Percentiles rank a stretch among this genome's conserved stretches.
phyloP scores from a whole-genome alignment of 2,113 vertebrate genomes.

The Dolichotis patagonum region DNA sequence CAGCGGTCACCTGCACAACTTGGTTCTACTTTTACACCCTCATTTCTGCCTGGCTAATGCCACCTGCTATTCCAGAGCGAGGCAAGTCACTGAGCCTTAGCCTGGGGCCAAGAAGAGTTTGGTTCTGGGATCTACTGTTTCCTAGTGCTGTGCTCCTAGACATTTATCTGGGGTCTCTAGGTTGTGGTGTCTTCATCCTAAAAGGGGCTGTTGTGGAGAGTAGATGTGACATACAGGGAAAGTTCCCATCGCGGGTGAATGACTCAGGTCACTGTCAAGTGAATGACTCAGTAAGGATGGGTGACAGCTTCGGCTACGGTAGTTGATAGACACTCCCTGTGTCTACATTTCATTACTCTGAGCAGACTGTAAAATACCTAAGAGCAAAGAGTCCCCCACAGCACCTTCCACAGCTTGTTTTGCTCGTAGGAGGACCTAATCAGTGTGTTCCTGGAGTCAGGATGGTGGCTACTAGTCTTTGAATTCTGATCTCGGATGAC shows the following conservation, averaged over 20 bases:
- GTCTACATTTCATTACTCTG: background rate
- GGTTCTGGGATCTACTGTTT: background rate
- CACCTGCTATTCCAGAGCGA: background rate
- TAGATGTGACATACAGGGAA: fast-evolving
- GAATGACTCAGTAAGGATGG: background rate
- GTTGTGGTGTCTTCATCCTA: background rate
- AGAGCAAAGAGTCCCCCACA: background rate
- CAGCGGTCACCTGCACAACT: background rate
- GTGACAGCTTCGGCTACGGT: background rate
- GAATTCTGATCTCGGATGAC: background rate
- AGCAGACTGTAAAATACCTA: background rate
- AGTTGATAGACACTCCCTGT: background rate
- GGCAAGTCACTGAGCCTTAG: background rate
- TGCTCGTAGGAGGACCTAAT: background rate
- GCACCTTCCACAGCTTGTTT: background rate
- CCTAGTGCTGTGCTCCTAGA: no score
- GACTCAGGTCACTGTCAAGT: background rate
- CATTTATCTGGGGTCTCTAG: background rate
- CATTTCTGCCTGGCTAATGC: background rate
- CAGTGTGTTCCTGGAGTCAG: background rate
- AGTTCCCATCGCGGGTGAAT: background rate
- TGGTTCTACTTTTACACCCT: fast-evolving
- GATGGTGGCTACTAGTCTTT: background rate
- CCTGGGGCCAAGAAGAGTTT: background rate
- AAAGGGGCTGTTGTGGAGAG: background rate